A percentile compares a stretch with the other conserved stretches of the same genome.
Evolutionary conservation across 1,140 invertebrate genomes (phyloP).

Genomic region (Ruditapes philippinarum): DNA sequence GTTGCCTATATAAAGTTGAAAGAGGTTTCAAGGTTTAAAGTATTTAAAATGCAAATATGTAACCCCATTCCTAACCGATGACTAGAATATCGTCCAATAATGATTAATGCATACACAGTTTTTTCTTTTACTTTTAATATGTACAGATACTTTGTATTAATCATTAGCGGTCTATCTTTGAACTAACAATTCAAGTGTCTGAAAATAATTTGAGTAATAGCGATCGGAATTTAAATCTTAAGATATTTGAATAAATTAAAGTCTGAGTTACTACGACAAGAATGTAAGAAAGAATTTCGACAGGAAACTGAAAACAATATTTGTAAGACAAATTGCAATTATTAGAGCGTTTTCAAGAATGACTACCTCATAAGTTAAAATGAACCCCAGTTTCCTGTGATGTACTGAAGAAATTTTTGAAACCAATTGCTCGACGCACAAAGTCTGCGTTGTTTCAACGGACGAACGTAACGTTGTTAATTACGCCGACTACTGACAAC

Average conservation of each 20-base stretch:
- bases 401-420: too few species aligned
- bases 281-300: slow-evolving; percentile 1
- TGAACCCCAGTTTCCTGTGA: too few species aligned
- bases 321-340: too few species aligned
- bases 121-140: background rate
- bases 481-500: too few species aligned
- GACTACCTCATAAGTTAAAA: too few species aligned
- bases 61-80: slow-evolving; percentile 50
- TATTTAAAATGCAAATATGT: slow-evolving; percentile 57
- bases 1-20: slow-evolving; percentile 16
- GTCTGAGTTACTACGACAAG: background rate
- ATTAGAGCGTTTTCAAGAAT: too few species aligned
- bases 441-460: too few species aligned
- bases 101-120: slow-evolving; percentile 28
- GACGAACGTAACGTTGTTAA: too few species aligned
- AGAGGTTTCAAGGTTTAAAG: slow-evolving; percentile 30
- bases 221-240: background rate
- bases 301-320: background rate
- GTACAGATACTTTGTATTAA: slow-evolving; percentile 24
- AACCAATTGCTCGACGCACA: too few species aligned
- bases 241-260: slow-evolving; percentile 19
- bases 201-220: slow-evolving; percentile 26
- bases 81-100: slow-evolving; percentile 25
- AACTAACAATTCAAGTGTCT: background rate
- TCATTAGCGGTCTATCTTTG: slow-evolving; percentile 14